Evolutionary conservation across 2,888 invertebrate genomes (phyloP).

Genomic region (Cordylochernes scorpioides): DNA sequence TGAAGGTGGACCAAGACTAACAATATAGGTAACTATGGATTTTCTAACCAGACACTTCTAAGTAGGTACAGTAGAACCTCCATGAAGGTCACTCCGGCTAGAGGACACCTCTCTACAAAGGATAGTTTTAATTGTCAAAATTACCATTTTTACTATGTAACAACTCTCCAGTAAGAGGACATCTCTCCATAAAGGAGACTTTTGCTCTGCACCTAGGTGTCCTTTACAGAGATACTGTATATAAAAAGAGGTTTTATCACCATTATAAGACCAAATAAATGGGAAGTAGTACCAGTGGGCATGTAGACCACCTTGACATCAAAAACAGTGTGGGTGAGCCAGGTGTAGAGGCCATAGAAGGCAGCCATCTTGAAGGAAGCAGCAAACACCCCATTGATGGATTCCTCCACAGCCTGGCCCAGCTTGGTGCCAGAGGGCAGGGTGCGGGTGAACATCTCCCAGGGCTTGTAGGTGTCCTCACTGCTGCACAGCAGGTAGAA

Average conservation of each 20-base stretch:
- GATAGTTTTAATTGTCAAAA: too few relatives aligned
- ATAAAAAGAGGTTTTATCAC: background rate
- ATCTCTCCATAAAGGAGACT: too few relatives aligned
- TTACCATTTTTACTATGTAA: too few relatives aligned
- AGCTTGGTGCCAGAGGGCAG: constrained; percentile 37
- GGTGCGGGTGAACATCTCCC: constrained; percentile 54
- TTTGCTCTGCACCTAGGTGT: too few relatives aligned
- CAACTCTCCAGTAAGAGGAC: too few relatives aligned
- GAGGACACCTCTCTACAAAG: too few relatives aligned
- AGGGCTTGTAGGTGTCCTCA: constrained; percentile 61
- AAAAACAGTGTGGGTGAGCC: constrained; percentile 84
- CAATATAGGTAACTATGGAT: too few relatives aligned
- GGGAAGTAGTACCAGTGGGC: constrained; percentile 45
- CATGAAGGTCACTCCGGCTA: too few relatives aligned
- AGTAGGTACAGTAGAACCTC: too few relatives aligned
- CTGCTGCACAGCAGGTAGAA: constrained; percentile 80
- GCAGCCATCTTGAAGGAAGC: constrained; percentile 87
- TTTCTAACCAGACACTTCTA: background rate
- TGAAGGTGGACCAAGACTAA: too few relatives aligned
- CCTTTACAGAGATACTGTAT: too few relatives aligned
- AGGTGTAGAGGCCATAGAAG: constrained; percentile 93
- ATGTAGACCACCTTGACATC: constrained; percentile 77
- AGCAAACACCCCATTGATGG: constrained; percentile 74
- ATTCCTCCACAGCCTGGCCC: constrained; percentile 49
- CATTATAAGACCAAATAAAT: too few relatives aligned